Base-by-base conservation (phyloP, 2,888 invertebrate species). In the Athrips mouffetella region DNA sequence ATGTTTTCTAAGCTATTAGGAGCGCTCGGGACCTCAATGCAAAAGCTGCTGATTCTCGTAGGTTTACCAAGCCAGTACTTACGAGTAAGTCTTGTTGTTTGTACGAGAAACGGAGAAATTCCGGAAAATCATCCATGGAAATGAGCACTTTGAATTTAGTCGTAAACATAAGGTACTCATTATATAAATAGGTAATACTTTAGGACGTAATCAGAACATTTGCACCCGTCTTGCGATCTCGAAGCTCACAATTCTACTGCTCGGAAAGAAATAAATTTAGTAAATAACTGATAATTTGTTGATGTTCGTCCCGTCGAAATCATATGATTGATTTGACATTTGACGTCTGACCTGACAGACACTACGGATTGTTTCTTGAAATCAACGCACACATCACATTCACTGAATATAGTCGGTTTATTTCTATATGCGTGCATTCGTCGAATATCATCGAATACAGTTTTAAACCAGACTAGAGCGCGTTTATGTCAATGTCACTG, bases 11-110 rank as follows among this genome's bases (percentile, higher is more conserved):
- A n/a, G n/a, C n/a, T n/a, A n/a, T n/a, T n/a, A n/a, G n/a, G n/a
- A n/a, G n/a, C n/a, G n/a, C n/a, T n/a, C n/a, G n/a, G n/a, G n/a
- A n/a, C n/a, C n/a, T n/a, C n/a, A n/a, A n/a, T n/a, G n/a, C n/a
- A n/a, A n/a, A n/a, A n/a, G n/a, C n/a, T n/a, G n/a, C n/a, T n/a
- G n/a, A n/a, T n/a, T n/a, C n/a, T n/a, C n/a, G n/a, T n/a, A n/a
- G n/a, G n/a, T n/a, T n/a, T n/a, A n/a, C n/a, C n/a, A n/a, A n/a
- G n/a, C n/a, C n/a, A n/a, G 35, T 66, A 84, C 85, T 80, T 63
- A 87, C 86, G 79, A 76, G 62, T 80, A 69, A 52, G 62, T 70
- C 27, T 74, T 71, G 62, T 79, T 75, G 53, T 70, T 64, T 41
- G 56, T 48, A 11, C 76, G 46, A 30, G 83, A 74, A 48, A 75